Evolutionary conservation across 1,140 invertebrate genomes (phyloP).

Genomic region (Anadara kagoshimensis): DNA sequence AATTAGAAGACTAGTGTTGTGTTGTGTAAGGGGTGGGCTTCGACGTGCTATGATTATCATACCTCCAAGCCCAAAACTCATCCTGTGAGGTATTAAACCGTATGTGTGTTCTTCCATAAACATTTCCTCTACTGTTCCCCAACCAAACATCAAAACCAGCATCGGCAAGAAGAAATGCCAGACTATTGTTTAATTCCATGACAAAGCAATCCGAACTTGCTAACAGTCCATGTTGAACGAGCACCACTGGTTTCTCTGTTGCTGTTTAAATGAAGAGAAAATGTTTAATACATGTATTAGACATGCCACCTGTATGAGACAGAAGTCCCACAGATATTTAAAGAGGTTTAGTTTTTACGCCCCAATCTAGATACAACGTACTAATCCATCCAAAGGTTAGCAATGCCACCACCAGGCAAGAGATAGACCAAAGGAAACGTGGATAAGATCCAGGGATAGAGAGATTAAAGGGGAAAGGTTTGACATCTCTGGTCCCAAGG

Average conservation of each 20-base stretch:
- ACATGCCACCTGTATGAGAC: background rate
- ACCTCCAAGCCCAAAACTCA: slow-evolving; percentile 84
- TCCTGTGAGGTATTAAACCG: slow-evolving; percentile 73
- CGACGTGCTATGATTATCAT: slow-evolving; percentile 16
- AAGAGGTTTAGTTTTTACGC: background rate
- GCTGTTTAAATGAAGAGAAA: background rate
- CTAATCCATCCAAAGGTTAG: background rate
- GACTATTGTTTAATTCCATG: slow-evolving; percentile 39
- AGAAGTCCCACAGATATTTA: background rate
- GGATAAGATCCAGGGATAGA: no score
- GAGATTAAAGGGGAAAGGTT: no score
- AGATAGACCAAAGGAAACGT: background rate
- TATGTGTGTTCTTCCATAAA: slow-evolving; percentile 76
- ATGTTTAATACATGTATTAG: background rate
- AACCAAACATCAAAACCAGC: slow-evolving; percentile 86
- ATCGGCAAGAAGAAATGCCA: slow-evolving; percentile 77
- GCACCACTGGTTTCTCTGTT: slow-evolving; percentile 44
- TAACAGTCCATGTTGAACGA: slow-evolving; percentile 60
- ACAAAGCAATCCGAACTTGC: slow-evolving; percentile 47
- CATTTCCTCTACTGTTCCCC: slow-evolving; percentile 80
- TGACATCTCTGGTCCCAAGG: no score
- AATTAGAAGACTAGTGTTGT: no score
- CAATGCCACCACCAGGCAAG: background rate
- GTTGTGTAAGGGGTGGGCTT: no score
- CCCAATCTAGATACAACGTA: background rate